These are phyloP conservation scores for Galerucella calmariensis DNA, from an alignment of 2,888 invertebrate genomes.

Conservation along the genomic window DNA sequence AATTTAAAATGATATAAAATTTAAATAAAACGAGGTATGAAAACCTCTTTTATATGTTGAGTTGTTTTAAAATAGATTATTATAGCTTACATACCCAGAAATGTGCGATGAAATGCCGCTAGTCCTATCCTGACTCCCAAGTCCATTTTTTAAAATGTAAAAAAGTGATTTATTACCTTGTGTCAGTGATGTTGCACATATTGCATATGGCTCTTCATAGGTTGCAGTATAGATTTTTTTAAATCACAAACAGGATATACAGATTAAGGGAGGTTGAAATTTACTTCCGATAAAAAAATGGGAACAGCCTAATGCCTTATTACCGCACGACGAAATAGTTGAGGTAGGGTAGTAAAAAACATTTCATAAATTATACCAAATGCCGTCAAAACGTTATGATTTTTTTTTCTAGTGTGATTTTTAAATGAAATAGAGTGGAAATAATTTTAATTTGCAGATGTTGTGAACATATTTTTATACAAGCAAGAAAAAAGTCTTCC, in stretches of 20 bases:
- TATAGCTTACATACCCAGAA: too few relatives aligned
- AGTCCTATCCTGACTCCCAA: slow-evolving; percentile 2
- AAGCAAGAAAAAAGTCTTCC: slow-evolving; percentile 2
- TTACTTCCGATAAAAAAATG: slow-evolving; percentile 44
- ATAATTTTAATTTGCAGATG: slow-evolving; percentile 12
- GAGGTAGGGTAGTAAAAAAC: slow-evolving; percentile 29
- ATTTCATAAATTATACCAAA: slow-evolving; percentile 24
- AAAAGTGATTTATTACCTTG: slow-evolving; percentile 54
- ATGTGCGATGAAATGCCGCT: neutral
- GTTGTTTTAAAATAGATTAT: too few relatives aligned
- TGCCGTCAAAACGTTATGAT: slow-evolving; percentile 24
- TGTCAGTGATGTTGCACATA: slow-evolving; percentile 52
- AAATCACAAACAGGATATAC: slow-evolving; percentile 53
- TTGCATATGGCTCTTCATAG: slow-evolving; percentile 52
- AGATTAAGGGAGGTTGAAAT: slow-evolving; percentile 48
- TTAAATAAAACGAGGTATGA: too few relatives aligned
- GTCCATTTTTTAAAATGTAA: slow-evolving; percentile 53
- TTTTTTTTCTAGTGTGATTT: slow-evolving; percentile 22
- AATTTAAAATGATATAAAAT: too few relatives aligned
- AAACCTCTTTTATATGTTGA: too few relatives aligned
- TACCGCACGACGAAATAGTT: slow-evolving; percentile 6
- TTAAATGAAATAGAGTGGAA: slow-evolving; percentile 3
- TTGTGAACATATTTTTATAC: neutral
- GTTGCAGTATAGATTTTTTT: slow-evolving; percentile 50
- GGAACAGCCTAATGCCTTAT: slow-evolving; percentile 31